Evolutionary conservation across 2,797 vertebrate species (phyloP).

Genomic region (Oreonectes daqikongensis): DNA sequence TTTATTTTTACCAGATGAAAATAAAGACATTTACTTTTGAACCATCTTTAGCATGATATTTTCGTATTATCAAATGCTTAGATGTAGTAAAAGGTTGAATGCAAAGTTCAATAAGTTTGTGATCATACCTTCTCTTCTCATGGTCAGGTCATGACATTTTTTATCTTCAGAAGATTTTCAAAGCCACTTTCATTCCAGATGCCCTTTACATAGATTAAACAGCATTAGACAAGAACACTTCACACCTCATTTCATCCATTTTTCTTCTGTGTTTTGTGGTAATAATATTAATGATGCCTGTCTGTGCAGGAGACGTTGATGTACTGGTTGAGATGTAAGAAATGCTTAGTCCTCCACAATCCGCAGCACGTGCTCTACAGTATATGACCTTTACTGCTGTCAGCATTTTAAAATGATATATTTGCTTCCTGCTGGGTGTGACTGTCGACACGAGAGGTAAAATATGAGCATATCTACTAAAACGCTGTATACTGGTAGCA

Average conservation of each 20-base stretch:
- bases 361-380: neutral
- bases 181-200: neutral
- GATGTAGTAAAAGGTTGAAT: neutral
- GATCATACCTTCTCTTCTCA: neutral
- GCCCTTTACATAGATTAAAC: neutral
- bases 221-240: neutral
- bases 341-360: slow-evolving; percentile 8
- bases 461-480: neutral
- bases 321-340: slow-evolving; percentile 2
- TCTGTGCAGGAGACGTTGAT: slow-evolving; percentile 8
- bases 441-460: neutral
- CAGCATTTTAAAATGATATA: neutral
- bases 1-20: too few relatives aligned
- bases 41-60: neutral
- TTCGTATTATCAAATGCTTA: neutral
- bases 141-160: slow-evolving; percentile 2
- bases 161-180: neutral
- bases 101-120: neutral
- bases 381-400: neutral
- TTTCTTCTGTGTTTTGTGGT: neutral
- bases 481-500: too few relatives aligned
- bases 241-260: slow-evolving; percentile 3
- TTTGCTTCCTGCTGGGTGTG: slow-evolving; percentile 4
- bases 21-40: too few relatives aligned
- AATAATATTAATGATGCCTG: slow-evolving; percentile 18